These are phyloP conservation scores for Siniperca knerii DNA, from an alignment of 2,113 vertebrate genomes.

Conservation along the genomic window DNA sequence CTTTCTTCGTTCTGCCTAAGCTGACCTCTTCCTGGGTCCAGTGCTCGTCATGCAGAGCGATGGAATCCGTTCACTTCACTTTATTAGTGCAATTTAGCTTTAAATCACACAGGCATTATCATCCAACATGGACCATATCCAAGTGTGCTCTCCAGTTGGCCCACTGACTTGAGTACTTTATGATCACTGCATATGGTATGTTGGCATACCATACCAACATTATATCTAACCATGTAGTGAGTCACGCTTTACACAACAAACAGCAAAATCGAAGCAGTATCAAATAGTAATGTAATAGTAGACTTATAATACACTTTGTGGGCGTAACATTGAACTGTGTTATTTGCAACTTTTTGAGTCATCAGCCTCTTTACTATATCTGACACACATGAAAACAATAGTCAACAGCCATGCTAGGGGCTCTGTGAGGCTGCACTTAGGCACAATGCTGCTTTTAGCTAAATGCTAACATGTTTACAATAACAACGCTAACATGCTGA, in stretches of 20 bases:
- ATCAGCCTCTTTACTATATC: not conserved
- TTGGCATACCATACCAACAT: slow-evolving; percentile 2
- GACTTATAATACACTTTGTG: slow-evolving; percentile 28
- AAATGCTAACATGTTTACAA: not conserved
- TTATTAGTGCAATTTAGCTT: slow-evolving; percentile 29
- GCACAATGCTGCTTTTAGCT: not conserved
- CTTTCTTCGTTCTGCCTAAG: not conserved
- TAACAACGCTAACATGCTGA: not conserved
- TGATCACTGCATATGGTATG: slow-evolving; percentile 14
- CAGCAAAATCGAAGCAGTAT: not conserved
- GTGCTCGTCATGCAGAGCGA: slow-evolving; percentile 10
- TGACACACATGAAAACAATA: not conserved
- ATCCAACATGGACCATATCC: not conserved
- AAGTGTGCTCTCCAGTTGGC: slow-evolving; percentile 22
- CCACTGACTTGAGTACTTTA: not conserved
- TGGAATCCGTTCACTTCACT: slow-evolving; percentile 19
- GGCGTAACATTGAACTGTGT: not conserved
- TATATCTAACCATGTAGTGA: slow-evolving; percentile 22
- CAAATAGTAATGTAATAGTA: slow-evolving; percentile 49
- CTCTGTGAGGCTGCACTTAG: not conserved
- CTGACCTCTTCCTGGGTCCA: not conserved
- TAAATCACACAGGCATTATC: slow-evolving; percentile 27
- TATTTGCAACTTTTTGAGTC: slow-evolving; percentile 13
- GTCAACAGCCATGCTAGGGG: no score
- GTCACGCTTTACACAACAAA: slow-evolving; percentile 49